phyloP scores from a whole-genome alignment of 2,113 vertebrate species.

The Carettochelys insculpta region DNA sequence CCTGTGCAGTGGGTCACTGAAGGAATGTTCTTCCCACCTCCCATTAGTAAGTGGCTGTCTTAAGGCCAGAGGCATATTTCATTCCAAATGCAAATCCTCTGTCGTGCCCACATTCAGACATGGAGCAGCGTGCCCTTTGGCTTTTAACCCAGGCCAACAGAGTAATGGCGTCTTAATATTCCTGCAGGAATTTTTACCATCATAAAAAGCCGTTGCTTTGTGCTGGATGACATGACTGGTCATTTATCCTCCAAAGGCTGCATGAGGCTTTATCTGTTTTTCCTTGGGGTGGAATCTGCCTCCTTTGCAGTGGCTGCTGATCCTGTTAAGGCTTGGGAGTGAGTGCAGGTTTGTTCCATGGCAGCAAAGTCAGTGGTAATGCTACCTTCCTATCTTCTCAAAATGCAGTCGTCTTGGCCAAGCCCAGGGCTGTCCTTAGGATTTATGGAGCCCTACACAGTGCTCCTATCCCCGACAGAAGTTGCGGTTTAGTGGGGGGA shows the following conservation, averaged over 20 bases:
- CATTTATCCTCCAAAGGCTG: rapidly evolving
- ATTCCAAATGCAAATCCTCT: neutral
- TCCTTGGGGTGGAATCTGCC: neutral
- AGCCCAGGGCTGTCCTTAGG: no score
- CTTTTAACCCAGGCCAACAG: neutral
- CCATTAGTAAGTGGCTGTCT: neutral
- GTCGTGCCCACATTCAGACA: neutral
- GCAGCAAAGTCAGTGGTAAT: neutral
- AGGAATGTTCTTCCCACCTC: neutral
- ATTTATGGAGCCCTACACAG: no score
- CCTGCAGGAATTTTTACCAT: rapidly evolving
- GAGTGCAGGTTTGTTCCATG: neutral
- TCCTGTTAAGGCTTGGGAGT: neutral
- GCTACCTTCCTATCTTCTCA: neutral
- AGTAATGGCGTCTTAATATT: neutral
- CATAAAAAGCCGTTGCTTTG: neutral
- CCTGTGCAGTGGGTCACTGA: neutral
- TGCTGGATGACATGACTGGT: neutral
- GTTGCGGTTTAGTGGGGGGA: no score
- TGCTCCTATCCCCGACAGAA: no score
- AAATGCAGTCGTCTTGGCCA: neutral
- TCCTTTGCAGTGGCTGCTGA: rapidly evolving
- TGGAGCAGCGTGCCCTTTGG: neutral
- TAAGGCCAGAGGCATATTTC: neutral
- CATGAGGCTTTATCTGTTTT: neutral